Evolutionary conservation across 1,140 invertebrate species (phyloP), one percentile per base, ranked within the genome.

Genomic region (Sycobia sp.): DNA sequence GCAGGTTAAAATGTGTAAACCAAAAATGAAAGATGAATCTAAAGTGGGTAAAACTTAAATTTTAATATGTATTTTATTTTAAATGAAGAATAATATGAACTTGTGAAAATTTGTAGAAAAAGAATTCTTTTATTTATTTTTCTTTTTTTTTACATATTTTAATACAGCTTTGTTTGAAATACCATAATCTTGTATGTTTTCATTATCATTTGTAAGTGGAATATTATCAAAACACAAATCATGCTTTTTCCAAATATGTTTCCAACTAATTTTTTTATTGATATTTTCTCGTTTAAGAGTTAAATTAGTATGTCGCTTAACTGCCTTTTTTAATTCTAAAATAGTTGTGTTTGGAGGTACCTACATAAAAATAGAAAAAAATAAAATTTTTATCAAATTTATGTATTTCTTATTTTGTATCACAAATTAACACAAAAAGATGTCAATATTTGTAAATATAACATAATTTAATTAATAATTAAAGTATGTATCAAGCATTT

Each of bases 241-340:
- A 62, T 82, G 78, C 36, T 71, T 76, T 55, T 74, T 80, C 79
- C 79, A 82, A 23, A 82, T 49, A n/a, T 77, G 73, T 57, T 75
- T 81, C 80, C 80, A 82, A 56, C 78, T 81, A 29, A 80, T 78
- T 64, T 80, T 81, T 34, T 73, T 76, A 3, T 65, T 74, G 1
- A 78, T 57, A 4, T 75, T 70, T 43, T 80, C 73, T 59, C 80
- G 72, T 47, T 72, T 73, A 0, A 82, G 46, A 14, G 73, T 69
- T 39, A 81, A 71, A 65, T 71, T 76, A 36, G 76, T 80, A 47
- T 79, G 68, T n/a, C 73, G 57, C 60, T 75, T 75, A 14, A 82
- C 66, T 5, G 80, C 76, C 67, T 75, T 80, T 47, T 81, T 82
- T 1, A 82, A 59, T 62, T 81, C 78, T 0, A 76, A 41, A 9